These are phyloP conservation scores for Hippocampus mohnikei DNA, from an alignment of 2,113 vertebrate genomes.

Conservation along the genomic window DNA sequence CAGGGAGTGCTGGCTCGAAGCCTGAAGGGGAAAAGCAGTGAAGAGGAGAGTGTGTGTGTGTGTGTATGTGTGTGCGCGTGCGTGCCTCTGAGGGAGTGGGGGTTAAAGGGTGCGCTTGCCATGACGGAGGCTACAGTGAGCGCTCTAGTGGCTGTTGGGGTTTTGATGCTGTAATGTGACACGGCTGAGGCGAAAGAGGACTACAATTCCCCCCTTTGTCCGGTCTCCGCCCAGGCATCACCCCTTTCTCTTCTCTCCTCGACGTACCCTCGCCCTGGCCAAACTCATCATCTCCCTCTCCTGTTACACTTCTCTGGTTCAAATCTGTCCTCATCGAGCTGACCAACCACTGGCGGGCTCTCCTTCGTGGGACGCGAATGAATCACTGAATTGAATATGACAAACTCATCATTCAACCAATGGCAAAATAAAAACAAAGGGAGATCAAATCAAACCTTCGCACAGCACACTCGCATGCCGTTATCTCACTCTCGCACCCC, in stretches of 20 bases:
- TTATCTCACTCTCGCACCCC: background rate
- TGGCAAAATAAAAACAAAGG: too few species aligned
- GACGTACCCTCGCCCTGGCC: constrained; percentile 44
- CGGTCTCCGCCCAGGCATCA: constrained; percentile 39
- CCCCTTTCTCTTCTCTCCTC: constrained; percentile 51
- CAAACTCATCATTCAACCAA: too few species aligned
- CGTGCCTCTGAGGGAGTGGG: constrained; percentile 10
- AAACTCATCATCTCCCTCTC: constrained; percentile 51
- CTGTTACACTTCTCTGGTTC: constrained; percentile 20
- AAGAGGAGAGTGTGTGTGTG: constrained; percentile 68
- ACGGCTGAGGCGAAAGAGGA: constrained; percentile 56
- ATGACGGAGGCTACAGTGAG: constrained; percentile 69
- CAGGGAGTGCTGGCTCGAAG: constrained; percentile 34
- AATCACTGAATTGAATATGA: too few species aligned
- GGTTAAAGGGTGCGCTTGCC: constrained; percentile 69
- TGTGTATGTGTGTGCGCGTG: background rate
- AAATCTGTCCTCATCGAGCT: constrained; percentile 12
- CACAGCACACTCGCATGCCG: background rate
- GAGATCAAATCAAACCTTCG: background rate
- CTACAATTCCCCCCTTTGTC: constrained; percentile 72
- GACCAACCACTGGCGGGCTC: too few species aligned
- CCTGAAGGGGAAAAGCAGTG: constrained; percentile 59
- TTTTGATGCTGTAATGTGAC: constrained; percentile 76
- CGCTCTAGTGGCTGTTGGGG: constrained; percentile 66
- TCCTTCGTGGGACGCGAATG: too few species aligned